A percentile compares a stretch with the other conserved stretches of the same genome.
Conservation (phyloP, 1,140 invertebrate genomes). For the Phthorimaea operculella region DNA sequence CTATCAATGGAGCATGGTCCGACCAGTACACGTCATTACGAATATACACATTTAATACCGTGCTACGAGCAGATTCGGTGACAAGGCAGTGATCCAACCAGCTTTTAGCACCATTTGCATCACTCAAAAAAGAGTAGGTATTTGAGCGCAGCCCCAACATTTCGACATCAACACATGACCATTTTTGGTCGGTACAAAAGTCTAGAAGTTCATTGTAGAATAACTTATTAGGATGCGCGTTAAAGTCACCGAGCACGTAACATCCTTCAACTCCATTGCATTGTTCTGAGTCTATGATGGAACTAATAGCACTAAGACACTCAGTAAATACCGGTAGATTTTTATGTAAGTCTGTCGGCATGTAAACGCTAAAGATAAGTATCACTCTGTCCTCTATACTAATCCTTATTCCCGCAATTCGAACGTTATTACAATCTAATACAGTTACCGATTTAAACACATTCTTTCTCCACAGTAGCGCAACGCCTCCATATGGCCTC, state of each 20-base stretch:
- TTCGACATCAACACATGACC: constrained; percentile 8
- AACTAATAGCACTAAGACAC: constrained; percentile 4
- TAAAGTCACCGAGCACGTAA: constrained; percentile 9
- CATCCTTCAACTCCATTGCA: neutral
- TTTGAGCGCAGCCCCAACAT: constrained; percentile 7
- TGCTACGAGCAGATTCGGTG: constrained; percentile 8
- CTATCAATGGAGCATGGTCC: constrained; percentile 20
- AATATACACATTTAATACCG: constrained; percentile 5
- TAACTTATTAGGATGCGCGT: constrained; percentile 3
- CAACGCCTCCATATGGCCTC: constrained; percentile 5
- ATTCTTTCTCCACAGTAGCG: constrained; percentile 9
- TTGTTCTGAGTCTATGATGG: constrained; percentile 5
- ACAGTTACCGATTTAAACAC: constrained; percentile 5
- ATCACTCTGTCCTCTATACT: neutral
- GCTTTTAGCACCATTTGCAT: constrained; percentile 12
- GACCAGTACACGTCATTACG: constrained; percentile 11
- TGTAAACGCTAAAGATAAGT: constrained; percentile 8
- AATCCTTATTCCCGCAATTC: constrained; percentile 6
- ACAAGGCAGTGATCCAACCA: constrained; percentile 18
- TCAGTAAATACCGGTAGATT: constrained; percentile 8
- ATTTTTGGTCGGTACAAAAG: constrained; percentile 8
- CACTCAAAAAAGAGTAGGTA: constrained; percentile 18
- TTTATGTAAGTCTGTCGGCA: constrained; percentile 4
- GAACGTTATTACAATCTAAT: constrained; percentile 6
- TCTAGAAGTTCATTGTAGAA: constrained; percentile 3